Conservation (phyloP, 2,113 vertebrate species). For the Procapra przewalskii region DNA sequence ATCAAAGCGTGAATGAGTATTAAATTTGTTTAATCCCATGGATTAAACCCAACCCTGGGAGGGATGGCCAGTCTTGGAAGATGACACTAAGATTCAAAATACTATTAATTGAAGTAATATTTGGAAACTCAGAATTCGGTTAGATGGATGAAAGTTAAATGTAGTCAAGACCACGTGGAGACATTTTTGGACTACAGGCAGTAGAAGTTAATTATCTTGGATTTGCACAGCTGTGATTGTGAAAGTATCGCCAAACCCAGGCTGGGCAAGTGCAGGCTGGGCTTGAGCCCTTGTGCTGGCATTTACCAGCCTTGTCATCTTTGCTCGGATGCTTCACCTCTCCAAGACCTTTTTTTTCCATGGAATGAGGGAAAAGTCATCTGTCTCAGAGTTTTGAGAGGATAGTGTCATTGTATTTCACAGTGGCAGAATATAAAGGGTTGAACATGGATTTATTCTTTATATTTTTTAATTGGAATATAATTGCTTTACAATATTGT, state of each 20-base stretch:
- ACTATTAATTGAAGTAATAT: not conserved
- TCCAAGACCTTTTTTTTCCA: not conserved
- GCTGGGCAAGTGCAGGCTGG: not conserved
- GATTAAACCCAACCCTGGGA: not conserved
- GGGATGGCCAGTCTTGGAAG: not conserved
- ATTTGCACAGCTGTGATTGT: not conserved
- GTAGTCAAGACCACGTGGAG: not conserved
- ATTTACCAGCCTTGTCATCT: rapidly evolving
- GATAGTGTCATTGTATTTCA: not conserved
- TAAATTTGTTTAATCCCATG: not conserved
- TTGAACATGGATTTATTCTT: not conserved
- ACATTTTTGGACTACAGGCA: not conserved
- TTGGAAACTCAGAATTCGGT: not conserved
- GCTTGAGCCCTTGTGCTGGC: too few relatives aligned
- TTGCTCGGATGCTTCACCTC: not conserved
- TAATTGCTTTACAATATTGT: not conserved
- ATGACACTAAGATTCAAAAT: not conserved
- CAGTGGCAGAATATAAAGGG: not conserved
- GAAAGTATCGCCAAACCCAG: not conserved
- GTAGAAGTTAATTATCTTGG: not conserved
- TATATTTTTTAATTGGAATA: not conserved
- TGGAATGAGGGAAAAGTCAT: not conserved
- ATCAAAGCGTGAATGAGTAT: not conserved
- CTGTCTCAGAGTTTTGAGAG: not conserved
- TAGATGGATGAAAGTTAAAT: not conserved